A percentile compares a stretch with the other conserved stretches of the same genome.
These are phyloP conservation scores for Aporophyla nigra DNA, from an alignment of 2,888 invertebrate species.

Conservation along the genomic window DNA sequence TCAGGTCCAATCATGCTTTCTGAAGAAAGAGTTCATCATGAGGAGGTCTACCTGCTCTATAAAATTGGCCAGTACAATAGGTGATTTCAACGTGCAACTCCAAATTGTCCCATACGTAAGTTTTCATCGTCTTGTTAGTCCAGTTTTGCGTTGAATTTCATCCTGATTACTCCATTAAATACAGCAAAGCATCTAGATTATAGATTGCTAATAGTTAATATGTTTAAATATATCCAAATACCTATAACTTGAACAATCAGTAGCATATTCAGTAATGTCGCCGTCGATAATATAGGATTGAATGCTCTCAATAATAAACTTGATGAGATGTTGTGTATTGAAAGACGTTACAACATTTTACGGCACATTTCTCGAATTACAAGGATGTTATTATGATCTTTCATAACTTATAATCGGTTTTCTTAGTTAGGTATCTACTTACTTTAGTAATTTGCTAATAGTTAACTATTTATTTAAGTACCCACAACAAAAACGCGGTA, in stretches of 20 bases:
- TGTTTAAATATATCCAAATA: no score
- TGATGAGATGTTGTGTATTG: constrained; percentile 24
- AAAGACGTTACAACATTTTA: neutral
- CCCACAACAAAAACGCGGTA: neutral
- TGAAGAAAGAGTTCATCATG: no score
- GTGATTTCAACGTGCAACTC: neutral
- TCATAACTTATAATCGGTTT: neutral
- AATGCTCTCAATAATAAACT: neutral
- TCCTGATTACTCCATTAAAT: neutral
- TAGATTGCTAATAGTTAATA: no score
- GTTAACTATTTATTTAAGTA: neutral
- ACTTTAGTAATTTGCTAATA: neutral
- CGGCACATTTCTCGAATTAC: neutral
- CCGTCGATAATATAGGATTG: neutral
- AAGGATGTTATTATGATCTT: neutral
- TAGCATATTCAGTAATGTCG: neutral
- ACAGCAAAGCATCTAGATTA: neutral
- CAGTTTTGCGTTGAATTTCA: constrained; percentile 2
- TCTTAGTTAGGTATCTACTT: neutral
- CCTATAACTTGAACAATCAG: no score
- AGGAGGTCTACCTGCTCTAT: neutral
- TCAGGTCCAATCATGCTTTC: neutral
- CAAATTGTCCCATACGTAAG: neutral
- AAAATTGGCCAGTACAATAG: neutral
- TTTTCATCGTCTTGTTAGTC: neutral